Percentiles rank a stretch among this genome's conserved stretches.
Evolutionary conservation across 2,113 vertebrate species (phyloP).

Genomic region (Zosterops japonicus): DNA sequence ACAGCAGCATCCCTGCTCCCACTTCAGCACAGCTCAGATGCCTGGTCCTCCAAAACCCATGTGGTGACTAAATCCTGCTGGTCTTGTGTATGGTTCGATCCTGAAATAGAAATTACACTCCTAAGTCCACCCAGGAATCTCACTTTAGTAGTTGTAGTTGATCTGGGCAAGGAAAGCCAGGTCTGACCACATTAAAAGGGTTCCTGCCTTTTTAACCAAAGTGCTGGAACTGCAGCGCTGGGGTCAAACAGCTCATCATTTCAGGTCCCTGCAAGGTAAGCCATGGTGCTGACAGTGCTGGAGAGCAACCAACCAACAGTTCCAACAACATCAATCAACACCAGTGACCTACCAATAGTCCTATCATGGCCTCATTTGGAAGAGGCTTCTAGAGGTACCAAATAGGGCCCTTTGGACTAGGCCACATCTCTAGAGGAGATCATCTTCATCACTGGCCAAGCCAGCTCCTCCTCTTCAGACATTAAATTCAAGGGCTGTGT

Average conservation of each 20-base stretch:
- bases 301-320: not conserved
- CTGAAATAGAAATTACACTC: not conserved
- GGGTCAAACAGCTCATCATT: not conserved
- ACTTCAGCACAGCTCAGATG: not conserved
- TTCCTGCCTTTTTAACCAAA: not conserved
- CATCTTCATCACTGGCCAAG: not conserved
- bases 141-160: not conserved
- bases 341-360: not conserved
- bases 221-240: not conserved
- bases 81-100: not conserved
- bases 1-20: not conserved
- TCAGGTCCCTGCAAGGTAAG: not conserved
- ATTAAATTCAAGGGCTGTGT: not conserved
- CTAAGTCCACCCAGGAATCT: not conserved
- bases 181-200: not conserved
- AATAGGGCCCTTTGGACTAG: rapidly evolving
- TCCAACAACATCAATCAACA: not conserved
- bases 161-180: not conserved
- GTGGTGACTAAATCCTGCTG: not conserved
- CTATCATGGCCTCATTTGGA: not conserved
- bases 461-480: not conserved
- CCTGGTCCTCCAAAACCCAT: not conserved
- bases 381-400: not conserved
- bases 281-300: not conserved
- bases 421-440: not conserved